These are phyloP conservation scores for Tinea pellionella DNA, from an alignment of 2,888 invertebrate genomes.

Conservation along the genomic window DNA sequence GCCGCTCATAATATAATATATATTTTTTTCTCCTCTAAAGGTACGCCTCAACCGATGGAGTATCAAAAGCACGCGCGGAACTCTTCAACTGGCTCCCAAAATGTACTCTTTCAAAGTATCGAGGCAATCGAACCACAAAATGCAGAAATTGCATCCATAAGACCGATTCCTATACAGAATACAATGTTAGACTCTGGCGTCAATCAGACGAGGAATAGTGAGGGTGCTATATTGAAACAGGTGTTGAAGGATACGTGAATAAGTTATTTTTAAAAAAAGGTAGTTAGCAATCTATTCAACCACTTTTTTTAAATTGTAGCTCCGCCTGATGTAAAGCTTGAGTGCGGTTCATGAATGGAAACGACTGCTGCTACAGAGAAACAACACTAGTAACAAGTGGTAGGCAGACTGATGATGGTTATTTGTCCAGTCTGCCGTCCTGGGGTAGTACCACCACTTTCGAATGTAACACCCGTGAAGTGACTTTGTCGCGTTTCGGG, in stretches of 20 bases:
- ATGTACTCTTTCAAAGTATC: constrained; percentile 48
- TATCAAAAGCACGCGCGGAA: constrained; percentile 39
- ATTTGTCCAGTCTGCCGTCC: too few relatives aligned
- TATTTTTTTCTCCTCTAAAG: too few relatives aligned
- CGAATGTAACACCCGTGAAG: too few relatives aligned
- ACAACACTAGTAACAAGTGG: too few relatives aligned
- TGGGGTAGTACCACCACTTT: too few relatives aligned
- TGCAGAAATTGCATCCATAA: constrained; percentile 32
- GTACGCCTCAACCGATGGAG: constrained; percentile 23
- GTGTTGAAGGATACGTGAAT: constrained; percentile 55
- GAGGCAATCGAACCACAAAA: constrained; percentile 42
- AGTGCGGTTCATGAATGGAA: too few relatives aligned
- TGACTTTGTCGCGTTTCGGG: too few relatives aligned
- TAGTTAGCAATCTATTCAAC: too few relatives aligned
- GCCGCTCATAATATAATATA: not conserved
- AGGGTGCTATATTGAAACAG: constrained; percentile 58
- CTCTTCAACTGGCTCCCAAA: constrained; percentile 51
- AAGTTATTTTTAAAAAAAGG: not conserved
- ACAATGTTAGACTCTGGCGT: constrained; percentile 44
- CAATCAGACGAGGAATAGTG: constrained; percentile 54
- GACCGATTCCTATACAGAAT: constrained; percentile 17
- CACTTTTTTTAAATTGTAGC: too few relatives aligned
- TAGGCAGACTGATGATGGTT: too few relatives aligned
- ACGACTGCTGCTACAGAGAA: too few relatives aligned
- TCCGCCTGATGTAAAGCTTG: too few relatives aligned